phyloP scores from a whole-genome alignment of 1,140 invertebrate genomes.

The Colletes gigas region DNA sequence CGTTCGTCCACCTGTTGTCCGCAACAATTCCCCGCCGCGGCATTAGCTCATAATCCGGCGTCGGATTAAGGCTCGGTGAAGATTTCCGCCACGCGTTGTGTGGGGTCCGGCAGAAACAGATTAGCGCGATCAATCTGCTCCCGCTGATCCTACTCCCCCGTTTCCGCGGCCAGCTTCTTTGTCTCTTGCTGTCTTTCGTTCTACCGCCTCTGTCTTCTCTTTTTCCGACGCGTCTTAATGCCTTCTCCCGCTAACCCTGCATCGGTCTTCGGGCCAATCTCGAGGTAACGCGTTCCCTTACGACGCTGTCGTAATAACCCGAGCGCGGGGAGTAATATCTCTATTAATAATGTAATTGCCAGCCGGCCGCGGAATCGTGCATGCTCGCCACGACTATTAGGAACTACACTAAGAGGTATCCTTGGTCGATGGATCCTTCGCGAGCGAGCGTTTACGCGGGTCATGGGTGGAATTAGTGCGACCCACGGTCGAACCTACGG shows the following conservation, averaged over 20 bases:
- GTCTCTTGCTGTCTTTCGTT: not conserved
- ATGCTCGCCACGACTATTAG: slow-evolving; percentile 68
- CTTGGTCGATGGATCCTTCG: slow-evolving; percentile 28
- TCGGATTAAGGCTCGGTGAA: slow-evolving; percentile 48
- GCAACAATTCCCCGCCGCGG: slow-evolving; percentile 26
- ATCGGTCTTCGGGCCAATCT: slow-evolving; percentile 39
- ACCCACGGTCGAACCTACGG: not conserved
- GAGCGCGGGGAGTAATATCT: slow-evolving; percentile 69
- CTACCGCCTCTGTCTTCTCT: not conserved
- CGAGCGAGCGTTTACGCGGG: slow-evolving; percentile 65
- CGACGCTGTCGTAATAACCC: slow-evolving; percentile 68
- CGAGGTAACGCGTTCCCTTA: slow-evolving; percentile 56
- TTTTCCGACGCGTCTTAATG: slow-evolving; percentile 44
- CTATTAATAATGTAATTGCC: slow-evolving; percentile 76
- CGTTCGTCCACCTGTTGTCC: slow-evolving; percentile 47
- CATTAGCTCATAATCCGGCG: slow-evolving; percentile 44
- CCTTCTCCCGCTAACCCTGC: slow-evolving; percentile 15
- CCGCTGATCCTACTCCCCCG: slow-evolving; percentile 48
- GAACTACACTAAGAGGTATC: slow-evolving; percentile 19
- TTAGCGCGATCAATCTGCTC: slow-evolving; percentile 70
- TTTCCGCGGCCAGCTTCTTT: slow-evolving; percentile 10
- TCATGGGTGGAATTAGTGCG: slow-evolving; percentile 60
- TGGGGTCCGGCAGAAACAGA: slow-evolving; percentile 71
- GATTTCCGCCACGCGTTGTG: slow-evolving; percentile 57
- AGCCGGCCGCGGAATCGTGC: slow-evolving; percentile 66